Conservation (phyloP, 2,888 invertebrate species). For the Macroteleia sp. region DNA sequence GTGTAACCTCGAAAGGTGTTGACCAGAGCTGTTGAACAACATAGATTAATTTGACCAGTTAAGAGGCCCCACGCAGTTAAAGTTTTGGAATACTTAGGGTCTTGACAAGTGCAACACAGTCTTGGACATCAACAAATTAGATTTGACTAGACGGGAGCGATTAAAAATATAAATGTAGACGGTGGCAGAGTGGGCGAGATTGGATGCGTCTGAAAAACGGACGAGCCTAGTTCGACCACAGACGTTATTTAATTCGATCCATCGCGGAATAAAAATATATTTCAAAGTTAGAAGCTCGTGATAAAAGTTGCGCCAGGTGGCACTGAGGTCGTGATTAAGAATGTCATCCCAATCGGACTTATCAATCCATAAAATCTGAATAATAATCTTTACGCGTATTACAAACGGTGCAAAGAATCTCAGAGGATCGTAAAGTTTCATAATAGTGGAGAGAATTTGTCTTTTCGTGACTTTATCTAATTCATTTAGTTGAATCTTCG, state of each 20-base stretch:
- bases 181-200: neutral
- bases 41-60: neutral
- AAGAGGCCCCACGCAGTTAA: neutral
- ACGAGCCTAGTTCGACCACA: neutral
- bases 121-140: neutral
- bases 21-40: neutral
- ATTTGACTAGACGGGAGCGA: neutral
- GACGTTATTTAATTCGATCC: neutral
- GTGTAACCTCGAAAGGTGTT: neutral
- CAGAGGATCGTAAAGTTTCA: neutral
- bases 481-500: too few relatives aligned
- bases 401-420: neutral
- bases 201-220: neutral
- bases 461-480: neutral
- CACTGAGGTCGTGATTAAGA: neutral
- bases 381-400: neutral
- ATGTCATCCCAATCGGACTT: neutral
- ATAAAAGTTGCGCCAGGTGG: neutral
- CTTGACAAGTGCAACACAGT: neutral
- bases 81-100: neutral
- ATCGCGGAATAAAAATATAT: neutral
- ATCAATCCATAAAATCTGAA: neutral
- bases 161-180: neutral
- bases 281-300: neutral
- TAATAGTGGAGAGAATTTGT: neutral